Conservation (phyloP, 2,797 vertebrate genomes). For the Anisognathus igniventris region DNA sequence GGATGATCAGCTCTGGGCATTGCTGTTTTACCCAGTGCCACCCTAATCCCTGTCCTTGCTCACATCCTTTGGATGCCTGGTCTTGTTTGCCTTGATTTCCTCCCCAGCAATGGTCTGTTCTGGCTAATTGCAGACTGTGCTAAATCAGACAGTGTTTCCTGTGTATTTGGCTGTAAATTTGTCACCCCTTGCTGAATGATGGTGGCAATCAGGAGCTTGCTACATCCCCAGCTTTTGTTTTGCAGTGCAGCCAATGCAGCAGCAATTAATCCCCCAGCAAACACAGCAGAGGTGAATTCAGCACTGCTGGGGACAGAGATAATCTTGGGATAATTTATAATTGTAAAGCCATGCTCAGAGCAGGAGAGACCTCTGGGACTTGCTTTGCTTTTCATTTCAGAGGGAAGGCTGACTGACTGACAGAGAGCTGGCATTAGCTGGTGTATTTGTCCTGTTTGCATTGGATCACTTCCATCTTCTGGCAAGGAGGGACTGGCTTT, state of each 20-base stretch:
- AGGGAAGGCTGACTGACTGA: not conserved
- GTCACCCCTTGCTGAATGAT: not conserved
- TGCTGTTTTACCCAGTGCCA: not conserved
- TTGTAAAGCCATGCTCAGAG: not conserved
- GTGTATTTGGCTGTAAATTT: constrained; percentile 15
- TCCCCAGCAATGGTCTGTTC: not conserved
- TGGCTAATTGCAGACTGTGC: not conserved
- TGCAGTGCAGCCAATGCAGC: not conserved
- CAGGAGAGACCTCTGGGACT: not conserved
- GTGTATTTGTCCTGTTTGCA: constrained; percentile 6
- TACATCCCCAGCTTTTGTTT: not conserved
- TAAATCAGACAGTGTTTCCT: not conserved
- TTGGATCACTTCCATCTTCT: not conserved
- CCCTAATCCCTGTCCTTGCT: not conserved
- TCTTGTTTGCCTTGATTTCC: not conserved
- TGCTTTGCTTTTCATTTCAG: not conserved
- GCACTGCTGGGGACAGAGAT: not conserved
- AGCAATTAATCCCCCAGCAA: constrained; percentile 19
- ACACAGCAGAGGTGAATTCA: not conserved
- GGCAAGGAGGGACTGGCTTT: not conserved
- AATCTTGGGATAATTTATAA: constrained; percentile 50
- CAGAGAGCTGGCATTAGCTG: not conserved
- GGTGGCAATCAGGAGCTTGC: constrained; percentile 1
- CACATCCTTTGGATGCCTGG: not conserved
- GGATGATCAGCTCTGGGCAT: not conserved